Evolutionary conservation across 1,140 invertebrate genomes (phyloP), one percentile per base, ranked within the genome.

Genomic region (Acromyrmex heyeri): DNA sequence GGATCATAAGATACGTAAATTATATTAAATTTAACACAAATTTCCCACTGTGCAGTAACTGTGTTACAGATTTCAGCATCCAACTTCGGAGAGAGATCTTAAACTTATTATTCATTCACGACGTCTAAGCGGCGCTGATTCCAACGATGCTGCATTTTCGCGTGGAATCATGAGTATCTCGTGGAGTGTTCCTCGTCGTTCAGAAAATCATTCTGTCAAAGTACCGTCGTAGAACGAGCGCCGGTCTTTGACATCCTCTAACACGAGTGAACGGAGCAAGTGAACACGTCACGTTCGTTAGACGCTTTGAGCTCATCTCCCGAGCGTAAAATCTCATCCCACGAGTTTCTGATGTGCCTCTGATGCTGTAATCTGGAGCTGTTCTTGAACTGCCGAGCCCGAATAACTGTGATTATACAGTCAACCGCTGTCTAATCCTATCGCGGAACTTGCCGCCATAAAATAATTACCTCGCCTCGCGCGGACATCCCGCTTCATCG

Each of bases 351-450:
- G 38, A 62, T 30, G 53, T 7, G 44, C 14, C 18, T 73, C 30
- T 8, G 69, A 62, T 14, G 44, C 55, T 48, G 24, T 34, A 73
- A 73, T 83, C 79, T 48, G 18, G 34, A 73, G 10, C n/a, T 16
- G 62, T 27, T 78, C 44, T 30, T 44, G 75, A 62, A 44, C 57
- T 5, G 38, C 12, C 65, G 53, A 55, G 48, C 6, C 79, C 78
- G 65, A 82, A 82, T 82, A 73, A 59, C 67, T 21, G 55, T 73
- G 67, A 82, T 82, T 72, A 72, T 59, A 48, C 67, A 67, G 61
- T 79, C 78, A 24, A 21, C 12, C 34, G 55, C 67, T 73, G 65
- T 82, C 79, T 61, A 82, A 82, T 82, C 53, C 55, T 27, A 82
- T 59, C 77, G 73, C 73, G 44, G 77, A 44, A 21, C 78, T 72